A percentile compares a stretch with the other conserved stretches of the same genome.
These are phyloP conservation scores for Falco novaeseelandiae DNA, from an alignment of 2,797 vertebrate genomes.

Conservation along the genomic window DNA sequence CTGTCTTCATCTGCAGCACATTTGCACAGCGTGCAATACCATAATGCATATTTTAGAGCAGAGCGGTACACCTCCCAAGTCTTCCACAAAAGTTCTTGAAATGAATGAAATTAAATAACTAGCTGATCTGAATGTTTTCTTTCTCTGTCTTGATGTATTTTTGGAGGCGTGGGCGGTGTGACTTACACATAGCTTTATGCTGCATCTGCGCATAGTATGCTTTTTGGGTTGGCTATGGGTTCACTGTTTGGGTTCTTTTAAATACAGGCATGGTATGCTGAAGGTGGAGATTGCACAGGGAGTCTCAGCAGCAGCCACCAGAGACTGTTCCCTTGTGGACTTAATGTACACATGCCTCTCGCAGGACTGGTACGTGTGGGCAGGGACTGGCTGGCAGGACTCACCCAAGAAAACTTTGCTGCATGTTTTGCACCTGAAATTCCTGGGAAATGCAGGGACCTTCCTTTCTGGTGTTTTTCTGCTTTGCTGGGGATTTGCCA, in stretches of 20 bases:
- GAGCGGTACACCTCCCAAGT: background rate
- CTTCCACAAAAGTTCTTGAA: background rate
- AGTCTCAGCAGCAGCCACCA: background rate
- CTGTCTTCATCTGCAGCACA: background rate
- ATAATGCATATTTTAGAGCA: background rate
- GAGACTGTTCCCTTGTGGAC: background rate
- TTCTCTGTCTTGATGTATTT: background rate
- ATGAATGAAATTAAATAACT: background rate
- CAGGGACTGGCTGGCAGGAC: background rate
- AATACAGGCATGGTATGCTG: background rate
- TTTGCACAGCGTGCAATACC: background rate
- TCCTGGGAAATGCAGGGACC: background rate
- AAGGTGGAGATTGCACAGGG: background rate
- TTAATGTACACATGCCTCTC: background rate
- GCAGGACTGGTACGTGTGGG: background rate
- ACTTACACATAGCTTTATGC: background rate
- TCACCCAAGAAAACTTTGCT: background rate
- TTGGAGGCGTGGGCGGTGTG: rapidly evolving
- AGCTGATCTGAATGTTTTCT: background rate
- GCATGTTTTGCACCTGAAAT: background rate
- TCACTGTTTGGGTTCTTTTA: background rate
- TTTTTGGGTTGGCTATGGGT: background rate
- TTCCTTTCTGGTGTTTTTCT: background rate
- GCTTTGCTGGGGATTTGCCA: background rate
- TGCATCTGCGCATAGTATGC: background rate